These are phyloP conservation scores for Sebastes trivittatus DNA, from an alignment of 2,797 vertebrate genomes.

Conservation along the genomic window DNA sequence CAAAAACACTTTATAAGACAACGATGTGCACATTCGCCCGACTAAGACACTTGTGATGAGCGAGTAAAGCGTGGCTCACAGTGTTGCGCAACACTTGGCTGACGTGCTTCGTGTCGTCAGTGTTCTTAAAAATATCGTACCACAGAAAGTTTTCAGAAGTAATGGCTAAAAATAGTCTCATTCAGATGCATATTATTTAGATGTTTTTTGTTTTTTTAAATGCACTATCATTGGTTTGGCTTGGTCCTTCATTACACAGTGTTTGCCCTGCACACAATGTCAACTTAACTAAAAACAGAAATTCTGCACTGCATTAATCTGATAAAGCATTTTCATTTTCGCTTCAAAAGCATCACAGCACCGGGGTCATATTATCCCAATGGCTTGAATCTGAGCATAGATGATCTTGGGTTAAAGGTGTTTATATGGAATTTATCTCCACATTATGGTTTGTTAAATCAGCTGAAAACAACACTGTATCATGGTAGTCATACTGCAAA, in stretches of 20 bases:
- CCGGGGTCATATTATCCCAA: constrained; percentile 1
- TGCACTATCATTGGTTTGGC: constrained; percentile 28
- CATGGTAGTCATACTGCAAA: constrained; percentile 5
- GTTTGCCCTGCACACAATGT: constrained; percentile 4
- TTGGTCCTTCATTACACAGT: constrained; percentile 51
- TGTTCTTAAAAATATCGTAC: constrained; percentile 20
- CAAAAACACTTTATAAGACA: constrained; percentile 18
- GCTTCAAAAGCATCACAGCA: constrained; percentile 10
- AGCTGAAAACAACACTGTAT: constrained; percentile 16
- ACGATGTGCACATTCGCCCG: constrained; percentile 1
- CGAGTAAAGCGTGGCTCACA: constrained; percentile 56
- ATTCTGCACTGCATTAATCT: neutral
- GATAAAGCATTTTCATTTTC: neutral
- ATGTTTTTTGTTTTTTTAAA: constrained; percentile 2
- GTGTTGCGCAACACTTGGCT: constrained; percentile 43
- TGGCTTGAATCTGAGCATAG: constrained; percentile 10
- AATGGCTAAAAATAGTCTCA: constrained; percentile 9
- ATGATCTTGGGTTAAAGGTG: neutral
- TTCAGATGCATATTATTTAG: neutral
- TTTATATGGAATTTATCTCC: neutral
- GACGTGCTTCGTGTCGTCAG: neutral
- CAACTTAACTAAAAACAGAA: neutral
- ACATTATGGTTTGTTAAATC: constrained; percentile 5
- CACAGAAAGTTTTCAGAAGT: constrained; percentile 18
- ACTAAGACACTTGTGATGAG: constrained; percentile 40